Base-by-base conservation (phyloP, 2,888 invertebrate genomes). In the Drosophila villosipedis region DNA sequence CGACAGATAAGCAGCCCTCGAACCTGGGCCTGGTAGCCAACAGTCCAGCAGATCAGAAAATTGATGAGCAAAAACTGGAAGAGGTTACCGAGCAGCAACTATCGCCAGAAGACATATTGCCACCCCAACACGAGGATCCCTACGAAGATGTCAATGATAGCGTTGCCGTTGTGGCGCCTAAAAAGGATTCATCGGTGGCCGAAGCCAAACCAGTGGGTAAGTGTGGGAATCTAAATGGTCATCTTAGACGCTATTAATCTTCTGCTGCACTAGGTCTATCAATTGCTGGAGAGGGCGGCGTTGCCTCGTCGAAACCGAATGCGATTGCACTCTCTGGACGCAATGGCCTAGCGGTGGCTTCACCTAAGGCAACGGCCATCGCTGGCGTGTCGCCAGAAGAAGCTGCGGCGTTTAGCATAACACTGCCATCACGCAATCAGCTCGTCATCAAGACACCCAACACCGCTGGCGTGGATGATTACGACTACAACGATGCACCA, bases 161-260 rank as follows among this genome's bases (percentile, higher is more conserved):
- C 19, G 93, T 94, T 0, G 92, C 94, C 30, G 93, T 95, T 28
- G 94, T 94, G 73, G 92, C 94, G 5, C 95, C 95, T 4, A 94
- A 94, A 19, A 94, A 94, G 68, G 95, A 95, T 71, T 95, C 95
- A 19, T 95, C 95, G 0, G 95, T 96, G 22, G 96, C 96, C 31
- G 96, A 96, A 93, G 96, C 96, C 0, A 96, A 96, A 84, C 96
- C 96, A 65, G 94, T 96, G 53, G 96, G 96, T 94, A 82, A 92
- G 94, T 91, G 6, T 5, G 10, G 19, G 7, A 3, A 16, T 7
- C 31, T 14, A 4, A 1, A 12, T 6, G 10, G 14, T 14, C 14
- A 35, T n/a, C 39, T 37, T n/a, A 49, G n/a, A 28, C 1, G 4
- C 6, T 9, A 5, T 14, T 25, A 35, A 67, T 30, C 4, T n/a